These are phyloP conservation scores for Dicranocentrus wangi DNA, from an alignment of 2,888 invertebrate species.

Conservation along the genomic window DNA sequence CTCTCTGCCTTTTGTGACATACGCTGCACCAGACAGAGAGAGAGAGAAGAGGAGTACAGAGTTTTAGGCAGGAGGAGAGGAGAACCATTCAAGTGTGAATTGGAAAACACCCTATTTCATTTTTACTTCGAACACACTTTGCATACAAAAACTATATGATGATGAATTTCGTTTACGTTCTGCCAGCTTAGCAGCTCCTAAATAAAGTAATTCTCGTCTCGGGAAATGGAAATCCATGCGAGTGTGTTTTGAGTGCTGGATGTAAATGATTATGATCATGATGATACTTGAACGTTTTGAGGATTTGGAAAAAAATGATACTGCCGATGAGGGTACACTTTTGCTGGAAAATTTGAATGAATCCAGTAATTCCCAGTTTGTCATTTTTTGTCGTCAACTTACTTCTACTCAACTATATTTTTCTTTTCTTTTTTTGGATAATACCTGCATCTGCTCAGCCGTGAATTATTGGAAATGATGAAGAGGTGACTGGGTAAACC, in stretches of 20 bases:
- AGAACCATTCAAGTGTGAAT: slow-evolving; percentile 53
- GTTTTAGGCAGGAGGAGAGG: background rate
- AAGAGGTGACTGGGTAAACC: slow-evolving; percentile 41
- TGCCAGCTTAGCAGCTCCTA: slow-evolving; percentile 31
- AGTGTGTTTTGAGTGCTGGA: background rate
- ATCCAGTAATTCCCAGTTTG: background rate
- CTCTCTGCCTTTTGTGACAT: background rate
- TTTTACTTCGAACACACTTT: slow-evolving; percentile 39
- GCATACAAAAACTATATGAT: slow-evolving; percentile 24
- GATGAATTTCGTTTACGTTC: slow-evolving; percentile 37
- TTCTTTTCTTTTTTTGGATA: too few species aligned
- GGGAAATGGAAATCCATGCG: background rate
- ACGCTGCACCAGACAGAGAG: background rate
- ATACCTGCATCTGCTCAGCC: slow-evolving; percentile 22
- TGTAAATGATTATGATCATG: slow-evolving; percentile 11
- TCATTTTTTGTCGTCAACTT: background rate
- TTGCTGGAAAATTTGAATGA: background rate
- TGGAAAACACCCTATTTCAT: slow-evolving; percentile 58
- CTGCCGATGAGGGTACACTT: background rate
- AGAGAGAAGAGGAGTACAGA: background rate
- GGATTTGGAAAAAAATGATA: background rate
- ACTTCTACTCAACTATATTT: too few species aligned
- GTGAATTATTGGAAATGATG: slow-evolving; percentile 38
- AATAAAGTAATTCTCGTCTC: background rate
- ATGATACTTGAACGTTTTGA: background rate